A percentile compares a stretch with the other conserved stretches of the same genome.
phyloP scores from a whole-genome alignment of 2,797 vertebrate genomes.

The Sternotherus odoratus region DNA sequence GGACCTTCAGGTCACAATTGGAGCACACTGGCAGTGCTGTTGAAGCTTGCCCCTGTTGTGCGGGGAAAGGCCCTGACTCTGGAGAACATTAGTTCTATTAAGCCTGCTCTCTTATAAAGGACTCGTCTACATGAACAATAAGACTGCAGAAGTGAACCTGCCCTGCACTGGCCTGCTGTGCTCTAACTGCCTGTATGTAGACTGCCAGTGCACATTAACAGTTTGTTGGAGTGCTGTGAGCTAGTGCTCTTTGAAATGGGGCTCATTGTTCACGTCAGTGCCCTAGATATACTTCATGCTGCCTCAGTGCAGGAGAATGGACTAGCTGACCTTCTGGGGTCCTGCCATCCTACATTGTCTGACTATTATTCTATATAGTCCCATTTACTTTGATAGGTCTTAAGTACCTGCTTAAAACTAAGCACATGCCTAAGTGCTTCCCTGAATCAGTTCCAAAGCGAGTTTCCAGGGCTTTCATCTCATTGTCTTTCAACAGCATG shows the following conservation, averaged over 20 bases:
- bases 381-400: background rate
- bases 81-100: background rate
- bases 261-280: background rate
- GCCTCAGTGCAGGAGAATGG: background rate
- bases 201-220: background rate
- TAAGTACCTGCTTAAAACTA: background rate
- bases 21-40: background rate
- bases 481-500: slow-evolving; percentile 27
- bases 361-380: background rate
- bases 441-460: background rate
- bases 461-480: slow-evolving; percentile 32
- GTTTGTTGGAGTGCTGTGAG: background rate
- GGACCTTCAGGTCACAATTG: background rate
- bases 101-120: background rate
- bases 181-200: background rate
- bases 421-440: background rate
- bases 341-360: background rate
- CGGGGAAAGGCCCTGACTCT: background rate
- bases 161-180: background rate
- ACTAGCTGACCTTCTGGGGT: background rate
- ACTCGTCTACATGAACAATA: background rate
- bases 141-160: background rate
- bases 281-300: background rate
- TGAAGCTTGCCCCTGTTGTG: background rate
- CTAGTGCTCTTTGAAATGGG: background rate